phyloP scores from a whole-genome alignment of 30 jellyfish, hydroid and myxozoan species.

The Chrysaora quinquecirrha region DNA sequence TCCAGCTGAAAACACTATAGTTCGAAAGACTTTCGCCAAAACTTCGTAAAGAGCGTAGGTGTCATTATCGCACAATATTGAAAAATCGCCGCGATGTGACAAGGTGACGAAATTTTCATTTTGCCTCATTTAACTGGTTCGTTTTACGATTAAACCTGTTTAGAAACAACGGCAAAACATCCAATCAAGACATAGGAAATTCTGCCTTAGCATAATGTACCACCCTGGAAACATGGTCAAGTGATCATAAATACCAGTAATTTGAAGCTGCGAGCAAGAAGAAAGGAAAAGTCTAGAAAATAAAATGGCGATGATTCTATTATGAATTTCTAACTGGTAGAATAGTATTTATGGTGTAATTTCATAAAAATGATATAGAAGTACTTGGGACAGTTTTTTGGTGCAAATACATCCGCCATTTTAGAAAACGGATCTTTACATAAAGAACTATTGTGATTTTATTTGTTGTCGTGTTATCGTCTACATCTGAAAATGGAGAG shows the following conservation, averaged over 20 bases:
- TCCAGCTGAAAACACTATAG: too few relatives aligned
- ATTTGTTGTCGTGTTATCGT: too few relatives aligned
- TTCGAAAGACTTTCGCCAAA: too few relatives aligned
- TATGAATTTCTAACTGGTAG: neutral
- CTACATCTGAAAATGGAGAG: neutral
- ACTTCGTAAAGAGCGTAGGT: too few relatives aligned
- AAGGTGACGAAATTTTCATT: too few relatives aligned
- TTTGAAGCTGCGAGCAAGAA: conserved; percentile 43
- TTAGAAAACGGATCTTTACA: neutral
- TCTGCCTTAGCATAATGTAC: conserved; percentile 24
- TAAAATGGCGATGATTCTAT: conserved; percentile 58
- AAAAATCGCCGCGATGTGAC: too few relatives aligned
- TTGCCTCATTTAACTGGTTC: too few relatives aligned
- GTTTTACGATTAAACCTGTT: conserved; percentile 19
- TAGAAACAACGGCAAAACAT: conserved; percentile 13
- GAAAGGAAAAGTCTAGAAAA: conserved; percentile 25
- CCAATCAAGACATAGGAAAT: neutral
- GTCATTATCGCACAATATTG: too few relatives aligned
- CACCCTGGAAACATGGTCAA: conserved; percentile 69
- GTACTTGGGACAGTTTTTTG: too few relatives aligned
- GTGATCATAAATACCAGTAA: conserved; percentile 67
- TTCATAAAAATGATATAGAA: too few relatives aligned
- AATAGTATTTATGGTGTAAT: too few relatives aligned
- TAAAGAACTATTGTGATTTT: neutral
- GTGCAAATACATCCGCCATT: too few relatives aligned